Conservation (phyloP, 2,113 vertebrate genomes). For the Pimephales promelas region DNA sequence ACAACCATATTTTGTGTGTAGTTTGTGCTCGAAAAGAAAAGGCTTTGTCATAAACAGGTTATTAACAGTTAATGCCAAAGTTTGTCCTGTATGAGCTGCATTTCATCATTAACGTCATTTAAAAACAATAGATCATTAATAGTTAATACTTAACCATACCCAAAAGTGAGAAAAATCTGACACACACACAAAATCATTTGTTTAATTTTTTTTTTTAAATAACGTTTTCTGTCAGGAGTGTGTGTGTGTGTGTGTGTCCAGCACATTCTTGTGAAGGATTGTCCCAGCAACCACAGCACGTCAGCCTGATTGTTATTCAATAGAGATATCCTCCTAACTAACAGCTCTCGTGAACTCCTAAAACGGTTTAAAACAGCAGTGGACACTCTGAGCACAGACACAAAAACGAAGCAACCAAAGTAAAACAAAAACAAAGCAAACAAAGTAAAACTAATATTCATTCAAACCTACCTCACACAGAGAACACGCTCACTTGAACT, state of each 20-base stretch:
- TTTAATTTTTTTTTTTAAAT: too few species aligned
- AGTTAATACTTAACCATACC: neutral
- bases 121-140: too few species aligned
- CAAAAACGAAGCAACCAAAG: too few species aligned
- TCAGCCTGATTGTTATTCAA: conserved; percentile 2
- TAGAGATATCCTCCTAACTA: neutral
- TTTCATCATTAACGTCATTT: neutral
- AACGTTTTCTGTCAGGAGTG: too few species aligned
- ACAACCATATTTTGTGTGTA: neutral
- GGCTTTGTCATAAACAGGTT: neutral
- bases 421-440: neutral
- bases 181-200: too few species aligned
- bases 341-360: too few species aligned
- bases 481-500: neutral
- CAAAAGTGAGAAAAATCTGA: neutral
- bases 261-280: conserved; percentile 9
- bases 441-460: neutral
- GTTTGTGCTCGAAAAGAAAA: neutral
- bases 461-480: neutral
- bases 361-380: too few species aligned
- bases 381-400: too few species aligned
- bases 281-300: conserved; percentile 11
- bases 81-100: neutral
- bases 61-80: neutral
- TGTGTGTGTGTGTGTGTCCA: too few species aligned